Evolutionary conservation across 2,888 invertebrate genomes (phyloP), one percentile per base, ranked within the genome.

Genomic region (Drosophila tripunctata): DNA sequence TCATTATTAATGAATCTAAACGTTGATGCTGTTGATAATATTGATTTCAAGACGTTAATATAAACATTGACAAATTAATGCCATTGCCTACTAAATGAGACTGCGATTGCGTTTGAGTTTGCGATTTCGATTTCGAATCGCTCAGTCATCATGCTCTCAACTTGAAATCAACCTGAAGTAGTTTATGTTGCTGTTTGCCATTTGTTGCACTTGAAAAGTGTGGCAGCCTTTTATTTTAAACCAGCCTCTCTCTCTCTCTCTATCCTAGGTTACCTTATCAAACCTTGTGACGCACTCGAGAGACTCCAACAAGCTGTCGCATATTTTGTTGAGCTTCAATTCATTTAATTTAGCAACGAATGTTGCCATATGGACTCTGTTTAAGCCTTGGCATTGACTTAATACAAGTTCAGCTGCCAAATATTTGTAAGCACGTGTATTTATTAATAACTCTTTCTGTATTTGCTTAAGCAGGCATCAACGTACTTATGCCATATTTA

Each of bases 41-140:
- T 83, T 86, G 68, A 75, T 82, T 78, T 82, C 75, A 72, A 78
- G 61, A 72, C 36, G 48, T 54, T 40, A 84, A 66, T 45, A 73
- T 62, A 85, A 82, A 82, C 88, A 82, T 72, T 87, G 83, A 82
- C 83, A 82, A 82, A 87, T 82, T 82, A 86, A 87, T 78, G 79
- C 75, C 78, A 72, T 48, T 48, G 44, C 44, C 60, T 51, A 50
- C 33, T 52, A 24, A 54, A 38, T 43, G 61, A 52, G 47, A 31
- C 44, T 22, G 64, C 58, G 55, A 57, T 31, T 54, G 19, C 21
- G 36, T 47, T 7, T 41, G 7, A 45, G 31, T 60, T 21, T 54
- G 56, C 57, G 41, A 60, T 31, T 60, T 38, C 27, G 41, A 62
- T 41, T 58, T 12, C 41, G 36, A 57, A 35, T 68, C 44, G 67